Conservation (phyloP, 2,113 vertebrate species). For the Accipiter virgatus region DNA sequence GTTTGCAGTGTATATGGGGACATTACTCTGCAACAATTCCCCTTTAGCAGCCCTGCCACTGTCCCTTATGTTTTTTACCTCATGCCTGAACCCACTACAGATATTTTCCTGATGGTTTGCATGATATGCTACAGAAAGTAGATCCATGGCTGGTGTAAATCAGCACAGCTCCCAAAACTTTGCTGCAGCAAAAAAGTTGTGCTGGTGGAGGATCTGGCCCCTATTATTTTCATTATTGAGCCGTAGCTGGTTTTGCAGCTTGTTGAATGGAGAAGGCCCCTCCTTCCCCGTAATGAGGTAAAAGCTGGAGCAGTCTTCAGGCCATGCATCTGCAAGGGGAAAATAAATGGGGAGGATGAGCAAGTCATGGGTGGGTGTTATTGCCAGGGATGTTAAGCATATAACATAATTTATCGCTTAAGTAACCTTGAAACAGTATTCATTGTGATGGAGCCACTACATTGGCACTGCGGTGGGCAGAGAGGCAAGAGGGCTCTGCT, state of each 20-base stretch:
- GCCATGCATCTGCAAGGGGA: neutral
- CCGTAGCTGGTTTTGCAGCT: neutral
- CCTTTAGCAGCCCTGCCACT: neutral
- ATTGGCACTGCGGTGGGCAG: neutral
- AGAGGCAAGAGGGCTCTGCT: neutral
- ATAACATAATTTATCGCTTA: slow-evolving; percentile 52
- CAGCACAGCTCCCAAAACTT: neutral
- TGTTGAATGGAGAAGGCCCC: neutral
- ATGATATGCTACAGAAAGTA: neutral
- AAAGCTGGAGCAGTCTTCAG: neutral
- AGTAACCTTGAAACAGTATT: slow-evolving; percentile 47
- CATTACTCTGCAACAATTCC: neutral
- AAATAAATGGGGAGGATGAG: slow-evolving; percentile 34
- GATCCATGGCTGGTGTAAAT: neutral
- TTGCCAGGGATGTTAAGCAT: slow-evolving; percentile 22
- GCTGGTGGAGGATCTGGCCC: neutral
- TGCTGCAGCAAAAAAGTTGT: neutral
- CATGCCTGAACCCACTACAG: neutral
- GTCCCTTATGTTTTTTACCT: neutral
- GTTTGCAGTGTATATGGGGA: neutral
- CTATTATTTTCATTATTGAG: neutral
- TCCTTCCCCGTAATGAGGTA: neutral
- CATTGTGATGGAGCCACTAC: neutral
- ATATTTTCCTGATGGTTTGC: neutral
- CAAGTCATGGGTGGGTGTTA: slow-evolving; percentile 32